Evolutionary conservation across 2,888 invertebrate species (phyloP), one percentile per base, ranked within the genome.

Genomic region (Dryomyza anilis): DNA sequence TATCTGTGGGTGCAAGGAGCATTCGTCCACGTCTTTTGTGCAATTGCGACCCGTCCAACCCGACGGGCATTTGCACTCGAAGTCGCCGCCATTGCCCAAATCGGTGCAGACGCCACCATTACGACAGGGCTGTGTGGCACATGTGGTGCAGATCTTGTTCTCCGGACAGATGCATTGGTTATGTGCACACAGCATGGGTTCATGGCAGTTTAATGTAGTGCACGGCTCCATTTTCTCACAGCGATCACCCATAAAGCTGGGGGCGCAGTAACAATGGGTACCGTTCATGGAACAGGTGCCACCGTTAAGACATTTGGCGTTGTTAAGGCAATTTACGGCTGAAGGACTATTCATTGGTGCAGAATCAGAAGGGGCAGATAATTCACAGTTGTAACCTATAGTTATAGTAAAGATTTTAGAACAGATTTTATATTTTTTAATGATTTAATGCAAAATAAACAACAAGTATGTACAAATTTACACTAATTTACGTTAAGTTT

Each of bases 21-120:
- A 81, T 80, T 95, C 95, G 77, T 95, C 88, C 16, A 94, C 86
- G 77, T 95, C 94, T 62, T 84, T 72, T 70, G 86, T 86, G 69
- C 88, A 88, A 64, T 84, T 84, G 27, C 85, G 83, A 12, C 88
- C 88, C 75, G 85, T 85, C 82, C 85, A 88, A 72, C 88, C 89
- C 33, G 85, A 80, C 19, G 85, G 79, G 77, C 89, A 89, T 65
- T 85, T 83, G 78, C 90, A 90, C 69, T 84, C 84, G 79, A 86
- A 89, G 36, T 77, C 79, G 70, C 83, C 84, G 67, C 86, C 86
- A 53, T 83, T 77, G 61, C 82, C 78, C 78, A 90, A 89, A 68
- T 86, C 85, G 61, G 84, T 77, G 79, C 91, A 91, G 61, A 86
- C 85, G 45, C 88, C 91, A 21, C 86, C 87, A 82, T 91, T 89